These are phyloP conservation scores for Sacculina carcini DNA, from an alignment of 2,888 invertebrate genomes.

Conservation along the genomic window DNA sequence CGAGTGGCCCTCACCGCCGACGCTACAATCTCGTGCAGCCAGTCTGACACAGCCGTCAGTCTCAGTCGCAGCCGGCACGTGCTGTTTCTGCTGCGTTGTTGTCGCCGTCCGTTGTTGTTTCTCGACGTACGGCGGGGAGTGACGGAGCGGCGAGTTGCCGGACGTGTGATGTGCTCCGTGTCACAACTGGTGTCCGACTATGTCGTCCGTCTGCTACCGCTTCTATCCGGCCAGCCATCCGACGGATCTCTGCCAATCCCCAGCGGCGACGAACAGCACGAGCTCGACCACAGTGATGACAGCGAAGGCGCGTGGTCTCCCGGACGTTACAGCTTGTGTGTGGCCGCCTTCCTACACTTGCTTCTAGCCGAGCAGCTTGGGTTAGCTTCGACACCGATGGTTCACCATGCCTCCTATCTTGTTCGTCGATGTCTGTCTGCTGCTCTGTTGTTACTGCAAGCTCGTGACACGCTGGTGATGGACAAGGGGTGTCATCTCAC, in stretches of 20 bases:
- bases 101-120: background rate
- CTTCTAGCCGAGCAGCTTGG: background rate
- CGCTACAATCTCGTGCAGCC: too few species aligned
- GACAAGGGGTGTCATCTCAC: background rate
- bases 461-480: background rate
- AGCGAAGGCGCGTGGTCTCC: background rate
- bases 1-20: too few species aligned
- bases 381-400: background rate
- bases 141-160: too few species aligned
- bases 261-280: background rate
- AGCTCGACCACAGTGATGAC: background rate
- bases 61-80: too few species aligned
- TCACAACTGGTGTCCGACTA: background rate
- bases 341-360: background rate
- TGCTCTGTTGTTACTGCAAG: background rate
- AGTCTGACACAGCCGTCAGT: too few species aligned
- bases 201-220: background rate
- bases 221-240: too few species aligned
- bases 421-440: background rate
- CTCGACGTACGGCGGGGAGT: too few species aligned
- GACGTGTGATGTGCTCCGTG: background rate
- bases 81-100: too few species aligned
- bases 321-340: background rate
- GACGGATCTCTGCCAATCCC: background rate
- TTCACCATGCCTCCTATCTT: background rate